A percentile compares a stretch with the other conserved stretches of the same genome.
Conservation (phyloP, 1,140 invertebrate species). For the Drosophila ogumai region DNA sequence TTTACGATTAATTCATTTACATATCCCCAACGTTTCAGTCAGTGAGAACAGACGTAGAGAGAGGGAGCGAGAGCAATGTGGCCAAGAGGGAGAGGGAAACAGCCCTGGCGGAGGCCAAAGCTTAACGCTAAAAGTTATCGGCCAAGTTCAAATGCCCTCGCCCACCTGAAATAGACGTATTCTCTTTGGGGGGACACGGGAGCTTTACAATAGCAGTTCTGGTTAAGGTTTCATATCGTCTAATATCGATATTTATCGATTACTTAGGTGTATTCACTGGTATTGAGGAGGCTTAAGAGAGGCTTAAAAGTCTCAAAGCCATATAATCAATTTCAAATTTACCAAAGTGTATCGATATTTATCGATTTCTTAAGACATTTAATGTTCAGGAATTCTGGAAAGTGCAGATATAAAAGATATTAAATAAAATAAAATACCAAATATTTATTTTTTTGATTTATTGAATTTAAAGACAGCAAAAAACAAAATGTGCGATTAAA, state of each 20-base stretch:
- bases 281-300: not conserved
- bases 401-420: not conserved
- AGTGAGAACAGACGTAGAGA: not conserved
- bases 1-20: slow-evolving; percentile 53
- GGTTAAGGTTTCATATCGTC: not conserved
- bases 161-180: slow-evolving; percentile 7
- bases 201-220: not conserved
- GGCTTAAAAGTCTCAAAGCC: not conserved
- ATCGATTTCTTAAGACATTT: not conserved
- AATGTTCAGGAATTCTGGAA: not conserved
- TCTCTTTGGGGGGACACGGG: not conserved
- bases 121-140: slow-evolving; percentile 39
- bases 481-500: not conserved
- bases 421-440: not conserved
- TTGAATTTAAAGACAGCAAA: not conserved
- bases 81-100: not conserved
- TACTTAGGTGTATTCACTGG: not conserved
- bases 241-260: not conserved
- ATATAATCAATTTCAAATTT: not conserved
- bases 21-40: slow-evolving; percentile 28
- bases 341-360: not conserved
- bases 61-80: not conserved
- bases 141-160: slow-evolving; percentile 38
- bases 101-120: slow-evolving; percentile 36
- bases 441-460: too few relatives aligned